Evolutionary conservation across 2,888 invertebrate species (phyloP).

Genomic region (Drosophila helvetica): DNA sequence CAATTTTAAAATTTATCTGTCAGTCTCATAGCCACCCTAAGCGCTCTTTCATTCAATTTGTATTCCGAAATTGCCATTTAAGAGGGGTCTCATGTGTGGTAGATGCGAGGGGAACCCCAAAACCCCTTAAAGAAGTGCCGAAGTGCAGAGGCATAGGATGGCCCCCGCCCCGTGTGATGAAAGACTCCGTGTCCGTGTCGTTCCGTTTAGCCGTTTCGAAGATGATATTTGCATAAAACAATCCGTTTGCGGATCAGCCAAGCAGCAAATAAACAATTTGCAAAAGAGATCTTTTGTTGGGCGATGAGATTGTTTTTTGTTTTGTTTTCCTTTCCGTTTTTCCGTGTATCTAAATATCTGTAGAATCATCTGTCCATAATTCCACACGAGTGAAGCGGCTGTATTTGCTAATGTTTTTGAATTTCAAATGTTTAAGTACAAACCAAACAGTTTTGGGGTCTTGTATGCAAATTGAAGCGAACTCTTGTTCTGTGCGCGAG

Average conservation of each 20-base stretch:
- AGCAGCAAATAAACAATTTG: slow-evolving; percentile 53
- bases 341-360: slow-evolving; percentile 25
- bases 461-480: not conserved
- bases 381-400: slow-evolving; percentile 2
- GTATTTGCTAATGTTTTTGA: not conserved
- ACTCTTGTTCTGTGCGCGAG: no score
- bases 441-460: not conserved
- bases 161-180: slow-evolving; percentile 14
- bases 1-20: no score
- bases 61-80: not conserved
- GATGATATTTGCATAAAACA: slow-evolving; percentile 44
- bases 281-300: slow-evolving; percentile 45
- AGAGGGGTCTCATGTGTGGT: no score
- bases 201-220: slow-evolving; percentile 5
- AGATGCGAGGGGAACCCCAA: not conserved
- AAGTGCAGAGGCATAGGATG: not conserved
- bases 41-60: not conserved
- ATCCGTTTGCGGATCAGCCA: slow-evolving; percentile 46
- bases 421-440: not conserved
- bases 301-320: slow-evolving; percentile 23
- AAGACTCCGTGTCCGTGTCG: slow-evolving; percentile 25
- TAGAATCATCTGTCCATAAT: slow-evolving; percentile 13
- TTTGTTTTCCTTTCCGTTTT: not conserved
- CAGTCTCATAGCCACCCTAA: no score
- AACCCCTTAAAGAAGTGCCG: not conserved